Evolutionary conservation across 2,797 vertebrate genomes (phyloP).

Genomic region (Streptopelia turtur): DNA sequence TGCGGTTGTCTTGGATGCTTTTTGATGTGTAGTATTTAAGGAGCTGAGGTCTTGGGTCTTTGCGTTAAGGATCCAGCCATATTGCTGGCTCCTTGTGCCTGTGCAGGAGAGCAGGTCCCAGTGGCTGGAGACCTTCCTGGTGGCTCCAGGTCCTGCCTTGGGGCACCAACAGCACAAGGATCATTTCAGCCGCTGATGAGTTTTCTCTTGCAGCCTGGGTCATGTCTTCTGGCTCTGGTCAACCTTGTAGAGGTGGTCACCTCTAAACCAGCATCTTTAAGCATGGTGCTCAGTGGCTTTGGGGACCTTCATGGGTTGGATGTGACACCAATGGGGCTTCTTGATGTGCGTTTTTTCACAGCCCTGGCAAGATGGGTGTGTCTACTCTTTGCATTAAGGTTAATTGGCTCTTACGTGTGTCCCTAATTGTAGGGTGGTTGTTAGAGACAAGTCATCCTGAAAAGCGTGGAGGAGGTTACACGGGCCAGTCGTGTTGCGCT

Average conservation of each 20-base stretch:
- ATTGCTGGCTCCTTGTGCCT: accelerated
- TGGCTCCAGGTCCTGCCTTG: background rate
- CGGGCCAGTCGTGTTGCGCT: background rate
- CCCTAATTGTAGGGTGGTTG: background rate
- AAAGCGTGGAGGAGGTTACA: accelerated
- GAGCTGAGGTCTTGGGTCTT: background rate
- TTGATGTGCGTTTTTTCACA: background rate
- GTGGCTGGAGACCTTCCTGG: background rate
- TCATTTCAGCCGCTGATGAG: background rate
- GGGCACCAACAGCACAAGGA: background rate
- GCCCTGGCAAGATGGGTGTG: background rate
- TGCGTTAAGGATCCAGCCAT: background rate
- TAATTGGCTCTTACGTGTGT: background rate
- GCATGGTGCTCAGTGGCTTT: background rate
- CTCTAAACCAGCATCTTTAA: background rate
- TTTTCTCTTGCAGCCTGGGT: background rate
- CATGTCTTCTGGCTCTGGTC: background rate
- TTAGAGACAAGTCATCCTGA: background rate
- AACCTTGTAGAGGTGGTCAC: background rate
- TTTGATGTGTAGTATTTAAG: background rate
- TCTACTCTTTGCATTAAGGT: background rate
- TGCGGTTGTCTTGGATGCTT: background rate
- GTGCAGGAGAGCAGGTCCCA: background rate
- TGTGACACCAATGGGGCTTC: background rate
- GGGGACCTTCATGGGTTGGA: background rate